These are phyloP conservation scores for Diploptera punctata DNA, from an alignment of 2,888 invertebrate species.

Conservation along the genomic window DNA sequence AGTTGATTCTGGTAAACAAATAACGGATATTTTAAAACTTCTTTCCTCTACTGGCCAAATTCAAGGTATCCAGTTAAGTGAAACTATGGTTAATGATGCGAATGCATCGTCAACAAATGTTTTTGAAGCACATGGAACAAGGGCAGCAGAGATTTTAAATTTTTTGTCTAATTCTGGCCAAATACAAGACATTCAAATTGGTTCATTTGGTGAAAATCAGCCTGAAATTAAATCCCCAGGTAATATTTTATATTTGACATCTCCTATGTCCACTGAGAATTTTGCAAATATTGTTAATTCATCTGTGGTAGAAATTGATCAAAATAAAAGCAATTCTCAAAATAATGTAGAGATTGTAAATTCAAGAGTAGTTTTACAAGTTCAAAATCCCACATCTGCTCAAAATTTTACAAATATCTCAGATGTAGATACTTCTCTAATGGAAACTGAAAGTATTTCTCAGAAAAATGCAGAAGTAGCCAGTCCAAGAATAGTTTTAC, in stretches of 20 bases:
- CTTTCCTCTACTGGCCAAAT: constrained; percentile 19
- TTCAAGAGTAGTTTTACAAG: no score
- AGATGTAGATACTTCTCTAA: no score
- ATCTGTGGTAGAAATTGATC: no score
- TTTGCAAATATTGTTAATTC: no score
- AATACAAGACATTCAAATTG: constrained; percentile 22
- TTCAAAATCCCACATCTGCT: no score
- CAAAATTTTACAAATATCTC: no score
- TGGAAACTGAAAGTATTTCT: no score
- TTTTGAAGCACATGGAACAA: constrained; percentile 21
- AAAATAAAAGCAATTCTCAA: no score
- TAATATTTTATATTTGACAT: constrained; percentile 4
- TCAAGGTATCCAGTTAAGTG: constrained; percentile 25
- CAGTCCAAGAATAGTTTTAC: no score
- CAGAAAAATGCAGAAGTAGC: no score
- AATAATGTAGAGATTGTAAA: no score
- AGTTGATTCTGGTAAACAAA: background rate
- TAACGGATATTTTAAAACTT: constrained; percentile 21
- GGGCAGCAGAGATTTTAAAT: constrained; percentile 24
- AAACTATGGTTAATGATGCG: background rate
- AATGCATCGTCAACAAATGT: background rate
- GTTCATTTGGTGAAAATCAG: background rate
- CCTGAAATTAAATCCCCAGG: background rate
- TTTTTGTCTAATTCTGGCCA: constrained; percentile 9
- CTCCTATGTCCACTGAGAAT: no score